Conservation (phyloP, 2,113 vertebrate genomes). For the Tragelaphus buxtoni region DNA sequence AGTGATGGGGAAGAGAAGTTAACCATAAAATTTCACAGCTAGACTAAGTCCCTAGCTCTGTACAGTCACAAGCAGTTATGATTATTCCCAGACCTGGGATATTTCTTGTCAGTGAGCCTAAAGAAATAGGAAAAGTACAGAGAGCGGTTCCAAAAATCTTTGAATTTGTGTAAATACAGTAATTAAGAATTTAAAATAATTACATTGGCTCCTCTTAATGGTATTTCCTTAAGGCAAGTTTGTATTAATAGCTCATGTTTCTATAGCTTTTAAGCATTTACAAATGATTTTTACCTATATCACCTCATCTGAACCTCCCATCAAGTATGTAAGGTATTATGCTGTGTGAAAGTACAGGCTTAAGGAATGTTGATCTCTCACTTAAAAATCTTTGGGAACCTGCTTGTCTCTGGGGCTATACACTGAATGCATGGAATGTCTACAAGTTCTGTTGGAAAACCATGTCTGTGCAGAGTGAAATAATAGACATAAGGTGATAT, state of each 20-base stretch:
- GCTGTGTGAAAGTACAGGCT: neutral
- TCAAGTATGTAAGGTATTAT: neutral
- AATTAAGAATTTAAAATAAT: constrained; percentile 37
- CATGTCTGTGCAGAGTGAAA: neutral
- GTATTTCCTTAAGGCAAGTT: neutral
- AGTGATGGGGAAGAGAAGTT: neutral
- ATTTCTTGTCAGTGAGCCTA: neutral
- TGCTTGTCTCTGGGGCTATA: neutral
- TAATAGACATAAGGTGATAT: neutral
- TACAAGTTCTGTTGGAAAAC: neutral
- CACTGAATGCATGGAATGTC: neutral
- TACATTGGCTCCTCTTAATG: neutral
- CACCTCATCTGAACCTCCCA: neutral
- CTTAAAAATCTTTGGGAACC: neutral
- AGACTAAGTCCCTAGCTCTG: neutral
- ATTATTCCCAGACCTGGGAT: constrained; percentile 3
- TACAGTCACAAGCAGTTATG: neutral
- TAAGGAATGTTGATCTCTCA: neutral
- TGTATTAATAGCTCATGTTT: neutral
- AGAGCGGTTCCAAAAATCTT: neutral
- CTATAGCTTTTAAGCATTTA: neutral
- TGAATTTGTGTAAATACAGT: neutral
- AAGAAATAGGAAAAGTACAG: neutral
- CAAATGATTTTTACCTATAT: neutral
- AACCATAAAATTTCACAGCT: neutral